These are phyloP conservation scores for Graptemys geographica DNA, from an alignment of 2,797 vertebrate genomes.

Conservation along the genomic window DNA sequence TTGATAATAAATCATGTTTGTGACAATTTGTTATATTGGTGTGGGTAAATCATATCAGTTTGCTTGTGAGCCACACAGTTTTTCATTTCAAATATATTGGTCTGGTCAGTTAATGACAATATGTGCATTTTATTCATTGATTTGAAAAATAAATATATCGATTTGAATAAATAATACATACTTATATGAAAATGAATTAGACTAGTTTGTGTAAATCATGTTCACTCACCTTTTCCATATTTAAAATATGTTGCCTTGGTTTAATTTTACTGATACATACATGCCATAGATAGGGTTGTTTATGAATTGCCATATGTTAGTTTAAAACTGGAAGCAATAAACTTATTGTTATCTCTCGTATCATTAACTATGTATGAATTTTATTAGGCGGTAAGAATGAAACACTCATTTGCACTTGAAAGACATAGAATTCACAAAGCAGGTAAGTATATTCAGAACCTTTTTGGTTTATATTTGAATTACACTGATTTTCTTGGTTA, in stretches of 20 bases:
- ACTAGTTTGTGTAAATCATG: background rate
- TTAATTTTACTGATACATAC: slow-evolving; percentile 2
- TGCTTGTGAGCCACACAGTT: slow-evolving; percentile 17
- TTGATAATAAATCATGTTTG: slow-evolving; percentile 58
- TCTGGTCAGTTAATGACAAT: slow-evolving; percentile 32
- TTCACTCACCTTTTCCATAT: background rate
- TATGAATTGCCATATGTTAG: background rate
- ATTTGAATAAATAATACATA: background rate
- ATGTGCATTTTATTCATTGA: slow-evolving; percentile 45
- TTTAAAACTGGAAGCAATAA: slow-evolving; percentile 14
- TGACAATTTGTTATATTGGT: slow-evolving; percentile 56
- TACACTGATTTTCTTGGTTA: background rate
- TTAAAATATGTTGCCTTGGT: background rate
- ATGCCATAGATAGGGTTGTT: background rate
- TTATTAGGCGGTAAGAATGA: background rate
- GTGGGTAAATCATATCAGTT: slow-evolving; percentile 43
- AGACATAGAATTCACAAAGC: background rate
- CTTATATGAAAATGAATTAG: slow-evolving; percentile 8
- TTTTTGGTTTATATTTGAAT: background rate
- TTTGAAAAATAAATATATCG: background rate
- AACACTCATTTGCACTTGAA: background rate
- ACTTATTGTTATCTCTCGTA: background rate
- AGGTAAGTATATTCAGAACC: background rate
- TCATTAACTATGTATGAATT: background rate
- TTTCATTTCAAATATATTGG: slow-evolving; percentile 55